These are phyloP conservation scores for Diorhabda sublineata DNA, from an alignment of 1,140 invertebrate species.

Conservation along the genomic window DNA sequence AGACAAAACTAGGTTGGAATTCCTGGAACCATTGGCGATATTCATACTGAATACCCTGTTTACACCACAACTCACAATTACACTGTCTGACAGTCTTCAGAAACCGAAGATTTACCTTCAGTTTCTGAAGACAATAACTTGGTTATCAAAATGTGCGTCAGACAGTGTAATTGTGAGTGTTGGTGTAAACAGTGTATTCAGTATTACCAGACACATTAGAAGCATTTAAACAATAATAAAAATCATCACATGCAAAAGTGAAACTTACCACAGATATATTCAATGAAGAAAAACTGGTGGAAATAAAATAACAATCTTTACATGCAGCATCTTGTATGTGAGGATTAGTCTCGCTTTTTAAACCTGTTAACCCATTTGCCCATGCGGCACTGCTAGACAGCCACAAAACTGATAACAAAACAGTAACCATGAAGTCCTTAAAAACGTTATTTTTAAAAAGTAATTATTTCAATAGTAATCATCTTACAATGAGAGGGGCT, in stretches of 20 bases:
- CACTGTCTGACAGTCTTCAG: no score
- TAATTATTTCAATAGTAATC: slow-evolving; percentile 13
- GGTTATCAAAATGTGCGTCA: no score
- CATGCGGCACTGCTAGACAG: slow-evolving; percentile 63
- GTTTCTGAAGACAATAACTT: no score
- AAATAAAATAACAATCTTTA: slow-evolving; percentile 35
- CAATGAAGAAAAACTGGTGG: slow-evolving; percentile 54
- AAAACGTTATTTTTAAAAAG: slow-evolving; percentile 23
- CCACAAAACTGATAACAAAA: slow-evolving; percentile 62
- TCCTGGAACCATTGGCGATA: no score
- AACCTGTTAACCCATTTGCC: slow-evolving; percentile 58
- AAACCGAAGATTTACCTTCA: no score
- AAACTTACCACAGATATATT: slow-evolving; percentile 61
- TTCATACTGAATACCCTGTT: no score
- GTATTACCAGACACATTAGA: no score
- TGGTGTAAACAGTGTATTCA: no score
- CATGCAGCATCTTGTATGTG: slow-evolving; percentile 25
- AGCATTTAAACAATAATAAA: no score
- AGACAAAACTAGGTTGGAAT: no score
- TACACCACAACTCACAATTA: no score
- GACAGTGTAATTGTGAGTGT: no score
- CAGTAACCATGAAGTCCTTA: slow-evolving; percentile 62
- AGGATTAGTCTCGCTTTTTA: slow-evolving; percentile 54
- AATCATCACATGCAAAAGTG: background rate
- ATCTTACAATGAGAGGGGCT: slow-evolving; percentile 46